These are phyloP conservation scores for Latrodectus hesperus DNA, from an alignment of 2,888 invertebrate genomes.

Conservation along the genomic window DNA sequence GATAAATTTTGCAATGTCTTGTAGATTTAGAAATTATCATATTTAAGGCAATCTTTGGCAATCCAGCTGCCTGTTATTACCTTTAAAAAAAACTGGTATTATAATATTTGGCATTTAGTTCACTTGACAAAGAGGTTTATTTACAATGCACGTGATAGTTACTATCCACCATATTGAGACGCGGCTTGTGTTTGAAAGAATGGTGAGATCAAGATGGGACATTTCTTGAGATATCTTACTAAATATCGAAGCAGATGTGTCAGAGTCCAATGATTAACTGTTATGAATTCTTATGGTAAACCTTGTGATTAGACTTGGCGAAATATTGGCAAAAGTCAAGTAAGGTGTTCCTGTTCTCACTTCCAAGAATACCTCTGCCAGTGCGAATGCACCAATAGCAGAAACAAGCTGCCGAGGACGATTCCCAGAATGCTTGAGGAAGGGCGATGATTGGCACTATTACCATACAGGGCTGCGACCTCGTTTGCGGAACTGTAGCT, in stretches of 20 bases:
- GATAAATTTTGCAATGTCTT: no score
- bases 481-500: slow-evolving; percentile 37
- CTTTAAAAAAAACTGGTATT: no score
- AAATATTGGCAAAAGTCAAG: slow-evolving; percentile 30
- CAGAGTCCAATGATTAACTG: slow-evolving; percentile 4
- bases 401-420: background rate
- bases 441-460: slow-evolving; percentile 6
- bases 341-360: slow-evolving; percentile 18
- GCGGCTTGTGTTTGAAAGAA: background rate
- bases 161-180: background rate
- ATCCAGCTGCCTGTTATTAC: no score
- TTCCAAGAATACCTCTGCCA: slow-evolving; percentile 21
- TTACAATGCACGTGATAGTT: background rate
- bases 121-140: background rate
- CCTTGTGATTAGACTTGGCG: slow-evolving; percentile 28
- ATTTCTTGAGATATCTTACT: slow-evolving; percentile 27
- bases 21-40: no score
- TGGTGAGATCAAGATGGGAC: slow-evolving; percentile 5
- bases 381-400: background rate
- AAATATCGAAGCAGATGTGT: background rate
- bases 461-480: slow-evolving; percentile 37
- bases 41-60: no score
- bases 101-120: no score
- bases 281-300: slow-evolving; percentile 27
- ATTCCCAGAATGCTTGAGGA: slow-evolving; percentile 5